phyloP scores from a whole-genome alignment of 2,113 vertebrate genomes.

The Eclectus roratus region DNA sequence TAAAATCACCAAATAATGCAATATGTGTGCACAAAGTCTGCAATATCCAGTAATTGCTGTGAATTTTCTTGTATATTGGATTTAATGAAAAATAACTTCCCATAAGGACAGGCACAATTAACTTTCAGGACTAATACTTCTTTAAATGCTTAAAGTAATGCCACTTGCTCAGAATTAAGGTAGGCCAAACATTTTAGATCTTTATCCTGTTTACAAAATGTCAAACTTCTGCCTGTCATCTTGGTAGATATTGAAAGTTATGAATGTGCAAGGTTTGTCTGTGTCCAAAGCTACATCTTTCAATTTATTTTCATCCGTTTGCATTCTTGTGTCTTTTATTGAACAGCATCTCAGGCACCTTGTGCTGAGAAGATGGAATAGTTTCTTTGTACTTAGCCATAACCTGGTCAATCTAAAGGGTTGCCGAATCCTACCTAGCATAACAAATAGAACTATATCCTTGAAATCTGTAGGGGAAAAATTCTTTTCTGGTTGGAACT shows the following conservation, averaged over 20 bases:
- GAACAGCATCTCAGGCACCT: background rate
- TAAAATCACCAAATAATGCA: constrained; percentile 13
- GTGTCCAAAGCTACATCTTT: background rate
- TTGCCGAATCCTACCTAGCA: background rate
- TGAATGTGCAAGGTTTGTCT: background rate
- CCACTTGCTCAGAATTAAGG: background rate
- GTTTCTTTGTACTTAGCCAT: background rate
- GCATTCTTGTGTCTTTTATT: background rate
- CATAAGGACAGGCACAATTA: background rate
- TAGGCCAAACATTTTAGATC: background rate
- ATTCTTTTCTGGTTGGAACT: background rate
- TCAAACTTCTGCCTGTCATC: background rate
- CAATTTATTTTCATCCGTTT: background rate
- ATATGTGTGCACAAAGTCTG: background rate
- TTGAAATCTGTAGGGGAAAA: background rate
- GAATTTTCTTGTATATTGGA: background rate
- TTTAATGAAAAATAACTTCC: background rate
- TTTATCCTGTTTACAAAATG: background rate
- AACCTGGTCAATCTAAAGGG: background rate
- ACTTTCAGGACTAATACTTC: background rate
- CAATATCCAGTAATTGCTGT: constrained; percentile 8
- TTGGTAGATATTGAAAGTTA: background rate
- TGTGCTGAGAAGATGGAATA: background rate
- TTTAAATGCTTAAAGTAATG: background rate
- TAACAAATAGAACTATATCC: background rate